phyloP scores from a whole-genome alignment of 2,113 vertebrate species.

The Mobula birostris region DNA sequence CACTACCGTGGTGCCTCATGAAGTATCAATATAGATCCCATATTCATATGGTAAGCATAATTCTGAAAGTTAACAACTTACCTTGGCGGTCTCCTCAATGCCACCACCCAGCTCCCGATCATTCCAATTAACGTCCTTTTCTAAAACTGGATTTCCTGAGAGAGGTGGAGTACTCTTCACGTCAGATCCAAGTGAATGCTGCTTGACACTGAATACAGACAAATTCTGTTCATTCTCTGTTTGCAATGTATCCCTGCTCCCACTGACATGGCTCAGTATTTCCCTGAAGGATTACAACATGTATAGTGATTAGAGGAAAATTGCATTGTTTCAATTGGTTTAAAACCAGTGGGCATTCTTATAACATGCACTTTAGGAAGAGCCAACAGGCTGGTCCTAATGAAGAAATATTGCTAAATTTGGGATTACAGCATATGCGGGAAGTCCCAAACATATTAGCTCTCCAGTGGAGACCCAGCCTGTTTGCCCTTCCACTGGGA shows the following conservation, averaged over 20 bases:
- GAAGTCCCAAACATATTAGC: too few relatives aligned
- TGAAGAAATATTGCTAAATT: too few relatives aligned
- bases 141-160: neutral
- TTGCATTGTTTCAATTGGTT: neutral
- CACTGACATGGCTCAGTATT: neutral
- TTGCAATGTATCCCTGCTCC: neutral
- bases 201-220: neutral
- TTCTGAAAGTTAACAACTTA: neutral
- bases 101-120: neutral
- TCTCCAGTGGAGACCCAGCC: too few relatives aligned
- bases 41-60: neutral
- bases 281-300: neutral
- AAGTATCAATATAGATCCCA: too few relatives aligned
- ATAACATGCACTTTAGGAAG: neutral
- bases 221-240: neutral
- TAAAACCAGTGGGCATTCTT: neutral
- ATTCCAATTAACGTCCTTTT: neutral
- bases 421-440: too few relatives aligned
- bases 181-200: neutral
- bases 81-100: neutral
- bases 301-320: neutral
- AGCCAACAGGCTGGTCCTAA: too few relatives aligned
- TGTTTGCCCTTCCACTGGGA: too few relatives aligned
- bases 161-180: neutral
- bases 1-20: too few relatives aligned